Percentiles rank a stretch among this genome's conserved stretches.
phyloP scores from a whole-genome alignment of 2,888 invertebrate genomes.

The Leuctra nigra region DNA sequence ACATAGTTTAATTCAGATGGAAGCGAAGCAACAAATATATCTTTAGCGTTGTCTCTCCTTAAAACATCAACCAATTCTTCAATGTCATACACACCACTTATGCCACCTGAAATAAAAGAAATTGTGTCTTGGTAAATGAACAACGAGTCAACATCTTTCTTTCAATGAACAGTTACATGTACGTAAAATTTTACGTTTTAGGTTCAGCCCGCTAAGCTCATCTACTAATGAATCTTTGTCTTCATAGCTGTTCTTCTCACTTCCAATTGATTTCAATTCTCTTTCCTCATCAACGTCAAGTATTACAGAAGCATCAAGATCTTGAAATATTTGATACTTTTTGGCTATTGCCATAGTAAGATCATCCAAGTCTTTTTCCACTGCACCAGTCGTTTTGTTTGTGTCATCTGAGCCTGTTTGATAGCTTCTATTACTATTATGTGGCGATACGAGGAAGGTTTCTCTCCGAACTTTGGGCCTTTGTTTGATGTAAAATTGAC shows the following conservation, averaged over 20 bases:
- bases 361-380: not conserved
- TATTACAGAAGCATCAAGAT: slow-evolving; percentile 61
- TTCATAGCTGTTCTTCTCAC: slow-evolving; percentile 36
- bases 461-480: too few species aligned
- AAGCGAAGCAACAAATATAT: slow-evolving; percentile 75
- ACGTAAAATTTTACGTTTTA: slow-evolving; percentile 19
- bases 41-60: slow-evolving; percentile 64
- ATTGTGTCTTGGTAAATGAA: too few species aligned
- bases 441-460: too few species aligned
- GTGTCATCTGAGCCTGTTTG: not conserved
- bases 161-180: too few species aligned
- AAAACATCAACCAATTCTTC: slow-evolving; percentile 75
- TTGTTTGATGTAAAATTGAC: too few species aligned
- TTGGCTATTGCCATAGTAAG: not conserved
- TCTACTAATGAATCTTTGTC: slow-evolving; percentile 28
- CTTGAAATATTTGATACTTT: slow-evolving; percentile 64
- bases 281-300: slow-evolving; percentile 66
- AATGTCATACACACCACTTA: slow-evolving; percentile 79
- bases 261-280: slow-evolving; percentile 34
- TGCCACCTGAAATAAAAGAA: slow-evolving; percentile 56
- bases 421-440: not conserved
- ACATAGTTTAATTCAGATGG: slow-evolving; percentile 71
- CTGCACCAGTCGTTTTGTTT: not conserved
- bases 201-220: slow-evolving; percentile 21
- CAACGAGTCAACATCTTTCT: too few species aligned